phyloP scores from a whole-genome alignment of 2,888 invertebrate species.

The Cabera pusaria region DNA sequence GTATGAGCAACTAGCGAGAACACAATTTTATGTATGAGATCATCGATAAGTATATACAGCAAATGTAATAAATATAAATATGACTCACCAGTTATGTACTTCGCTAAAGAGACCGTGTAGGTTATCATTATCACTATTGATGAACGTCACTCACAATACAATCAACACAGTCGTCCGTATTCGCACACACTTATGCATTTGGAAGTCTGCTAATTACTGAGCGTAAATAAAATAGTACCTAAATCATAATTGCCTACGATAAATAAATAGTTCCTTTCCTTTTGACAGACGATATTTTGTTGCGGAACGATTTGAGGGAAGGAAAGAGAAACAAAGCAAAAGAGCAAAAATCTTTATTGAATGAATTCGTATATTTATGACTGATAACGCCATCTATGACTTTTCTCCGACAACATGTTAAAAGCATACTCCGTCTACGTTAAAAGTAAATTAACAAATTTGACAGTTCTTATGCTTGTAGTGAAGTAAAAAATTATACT shows the following conservation, averaged over 20 bases:
- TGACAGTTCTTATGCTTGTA: slow-evolving; percentile 53
- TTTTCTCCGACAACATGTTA: slow-evolving; percentile 19
- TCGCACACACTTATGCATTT: slow-evolving; percentile 48
- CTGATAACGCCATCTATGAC: slow-evolving; percentile 63
- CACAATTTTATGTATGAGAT: slow-evolving; percentile 69
- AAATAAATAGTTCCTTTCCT: slow-evolving; percentile 15
- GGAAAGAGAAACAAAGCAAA: slow-evolving; percentile 59
- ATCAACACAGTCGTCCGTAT: slow-evolving; percentile 46
- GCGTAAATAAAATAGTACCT: slow-evolving; percentile 2
- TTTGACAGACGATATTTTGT: slow-evolving; percentile 30
- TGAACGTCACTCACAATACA: slow-evolving; percentile 69
- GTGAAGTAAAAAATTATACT: slow-evolving; percentile 36
- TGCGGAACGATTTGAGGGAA: slow-evolving; percentile 33
- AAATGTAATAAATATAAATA: slow-evolving; percentile 82
- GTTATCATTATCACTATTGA: slow-evolving; percentile 71
- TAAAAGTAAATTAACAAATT: slow-evolving; percentile 31
- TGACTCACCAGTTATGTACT: slow-evolving; percentile 77
- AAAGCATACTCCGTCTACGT: too few relatives aligned
- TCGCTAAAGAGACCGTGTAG: slow-evolving; percentile 66
- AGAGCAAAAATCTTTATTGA: slow-evolving; percentile 36
- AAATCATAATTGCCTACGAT: slow-evolving; percentile 13
- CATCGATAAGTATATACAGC: slow-evolving; percentile 74
- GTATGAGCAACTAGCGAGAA: slow-evolving; percentile 37
- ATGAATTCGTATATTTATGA: slow-evolving; percentile 16
- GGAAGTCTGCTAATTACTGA: slow-evolving; percentile 6